A percentile compares a stretch with the other conserved stretches of the same genome.
Conservation (phyloP, 2,888 invertebrate genomes). For the Pollenia labialis region DNA sequence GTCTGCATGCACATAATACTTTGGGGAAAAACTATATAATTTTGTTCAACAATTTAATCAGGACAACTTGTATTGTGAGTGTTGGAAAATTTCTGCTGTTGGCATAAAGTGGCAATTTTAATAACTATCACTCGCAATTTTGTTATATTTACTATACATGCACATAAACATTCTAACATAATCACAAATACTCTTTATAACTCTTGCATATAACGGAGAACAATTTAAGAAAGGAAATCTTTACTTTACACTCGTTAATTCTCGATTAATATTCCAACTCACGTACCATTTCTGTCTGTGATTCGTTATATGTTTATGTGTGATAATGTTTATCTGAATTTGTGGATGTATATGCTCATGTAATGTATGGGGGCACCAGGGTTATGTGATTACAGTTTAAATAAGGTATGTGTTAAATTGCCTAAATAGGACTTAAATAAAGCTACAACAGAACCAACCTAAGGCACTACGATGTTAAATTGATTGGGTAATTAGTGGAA, state of each 20-base stretch:
- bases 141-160: not conserved
- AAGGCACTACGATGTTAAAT: slow-evolving; percentile 25
- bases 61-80: not conserved
- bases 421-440: slow-evolving; percentile 56
- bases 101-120: slow-evolving; percentile 82
- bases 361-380: slow-evolving; percentile 1
- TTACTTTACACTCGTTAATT: slow-evolving; percentile 78
- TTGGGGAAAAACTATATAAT: not conserved
- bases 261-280: slow-evolving; percentile 81
- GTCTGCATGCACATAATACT: not conserved
- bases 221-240: slow-evolving; percentile 24
- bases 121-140: slow-evolving; percentile 74
- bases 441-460: slow-evolving; percentile 27
- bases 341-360: not conserved
- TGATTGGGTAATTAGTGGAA: slow-evolving; percentile 16
- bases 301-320: slow-evolving; percentile 44
- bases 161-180: not conserved
- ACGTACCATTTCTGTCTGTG: slow-evolving; percentile 80
- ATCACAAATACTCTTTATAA: not conserved
- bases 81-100: slow-evolving; percentile 63
- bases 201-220: slow-evolving; percentile 10
- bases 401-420: slow-evolving; percentile 64
- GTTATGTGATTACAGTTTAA: slow-evolving; percentile 47
- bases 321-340: not conserved
- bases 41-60: not conserved